Evolutionary conservation across 1,140 invertebrate species (phyloP).

Genomic region (Drosophila orosa): DNA sequence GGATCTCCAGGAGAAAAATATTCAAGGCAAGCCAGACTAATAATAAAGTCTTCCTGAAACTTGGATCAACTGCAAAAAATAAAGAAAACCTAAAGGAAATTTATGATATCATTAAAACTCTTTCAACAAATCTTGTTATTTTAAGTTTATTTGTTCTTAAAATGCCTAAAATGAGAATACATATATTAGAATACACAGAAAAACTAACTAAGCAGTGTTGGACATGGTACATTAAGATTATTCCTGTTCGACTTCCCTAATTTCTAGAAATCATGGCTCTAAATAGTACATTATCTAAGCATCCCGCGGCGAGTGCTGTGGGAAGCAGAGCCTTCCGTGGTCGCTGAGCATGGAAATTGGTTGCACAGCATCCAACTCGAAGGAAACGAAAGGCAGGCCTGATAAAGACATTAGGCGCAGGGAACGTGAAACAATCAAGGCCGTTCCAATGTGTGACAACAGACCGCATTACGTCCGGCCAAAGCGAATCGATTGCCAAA

Average conservation of each 20-base stretch:
- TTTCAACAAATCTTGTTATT: too few species aligned
- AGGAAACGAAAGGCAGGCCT: conserved; percentile 10
- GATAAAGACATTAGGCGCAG: conserved; percentile 65
- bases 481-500: conserved; percentile 72
- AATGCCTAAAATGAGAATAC: not conserved
- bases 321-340: conserved; percentile 32
- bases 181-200: not conserved
- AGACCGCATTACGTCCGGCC: conserved; percentile 61
- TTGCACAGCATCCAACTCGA: conserved; percentile 47
- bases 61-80: too few species aligned
- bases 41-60: not conserved
- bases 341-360: conserved; percentile 41
- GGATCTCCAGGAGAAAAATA: not conserved
- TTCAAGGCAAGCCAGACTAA: not conserved
- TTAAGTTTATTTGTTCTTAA: not conserved
- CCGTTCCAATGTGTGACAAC: conserved; percentile 65
- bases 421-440: conserved; percentile 66
- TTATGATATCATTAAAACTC: too few species aligned
- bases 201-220: not conserved
- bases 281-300: conserved; percentile 55
- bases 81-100: too few species aligned
- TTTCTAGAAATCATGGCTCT: conserved; percentile 40
- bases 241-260: conserved; percentile 15
- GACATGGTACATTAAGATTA: conserved; percentile 21
- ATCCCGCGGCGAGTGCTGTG: conserved; percentile 34